Conservation (phyloP, 2,113 vertebrate genomes). For the Acrocephalus kingi region DNA sequence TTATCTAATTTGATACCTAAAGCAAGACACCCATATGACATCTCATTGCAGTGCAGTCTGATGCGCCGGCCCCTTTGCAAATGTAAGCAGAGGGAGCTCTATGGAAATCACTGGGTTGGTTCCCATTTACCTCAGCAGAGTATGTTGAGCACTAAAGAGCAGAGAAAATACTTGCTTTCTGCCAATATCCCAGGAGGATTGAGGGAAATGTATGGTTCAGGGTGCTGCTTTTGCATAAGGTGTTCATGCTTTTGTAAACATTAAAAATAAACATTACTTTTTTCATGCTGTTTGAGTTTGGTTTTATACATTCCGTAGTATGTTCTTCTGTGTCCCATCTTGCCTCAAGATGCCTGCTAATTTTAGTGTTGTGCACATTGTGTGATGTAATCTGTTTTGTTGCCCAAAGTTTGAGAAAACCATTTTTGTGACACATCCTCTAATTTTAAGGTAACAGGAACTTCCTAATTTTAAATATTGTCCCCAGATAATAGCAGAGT, state of each 20-base stretch:
- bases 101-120: background rate
- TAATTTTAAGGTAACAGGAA: background rate
- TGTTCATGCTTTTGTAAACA: conserved; percentile 65
- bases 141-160: background rate
- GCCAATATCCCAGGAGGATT: background rate
- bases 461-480: background rate
- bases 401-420: background rate
- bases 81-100: background rate
- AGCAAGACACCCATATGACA: background rate
- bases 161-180: conserved; percentile 25
- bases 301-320: background rate
- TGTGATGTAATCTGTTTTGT: background rate
- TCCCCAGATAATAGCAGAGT: background rate
- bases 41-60: background rate
- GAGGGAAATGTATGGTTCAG: conserved; percentile 24
- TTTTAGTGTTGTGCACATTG: background rate
- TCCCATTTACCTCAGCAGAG: conserved; percentile 10
- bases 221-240: conserved; percentile 47
- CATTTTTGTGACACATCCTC: background rate
- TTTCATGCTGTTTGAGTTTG: conserved; percentile 51
- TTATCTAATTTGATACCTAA: background rate
- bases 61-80: background rate
- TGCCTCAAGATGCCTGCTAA: background rate
- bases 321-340: background rate
- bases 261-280: conserved; percentile 62